A percentile compares a stretch with the other conserved stretches of the same genome.
Conservation (phyloP, 2,888 invertebrate genomes). For the Aproaerema taeniolella region DNA sequence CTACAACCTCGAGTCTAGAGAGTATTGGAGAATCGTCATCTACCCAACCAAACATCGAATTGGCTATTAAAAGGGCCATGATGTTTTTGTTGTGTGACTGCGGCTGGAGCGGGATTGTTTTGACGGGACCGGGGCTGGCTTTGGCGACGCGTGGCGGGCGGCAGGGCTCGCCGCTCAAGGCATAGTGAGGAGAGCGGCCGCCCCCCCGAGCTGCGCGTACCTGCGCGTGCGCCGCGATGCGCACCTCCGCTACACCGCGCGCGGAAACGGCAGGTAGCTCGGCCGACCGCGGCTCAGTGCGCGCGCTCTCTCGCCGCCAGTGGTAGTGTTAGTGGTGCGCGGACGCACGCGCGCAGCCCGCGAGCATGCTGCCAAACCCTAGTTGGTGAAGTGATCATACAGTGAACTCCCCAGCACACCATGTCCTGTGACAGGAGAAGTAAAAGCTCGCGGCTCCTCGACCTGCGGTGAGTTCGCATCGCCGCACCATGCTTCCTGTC, state of each 20-base stretch:
- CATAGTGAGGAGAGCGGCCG: conserved; percentile 35
- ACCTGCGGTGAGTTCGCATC: conserved; percentile 72
- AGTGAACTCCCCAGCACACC: conserved; percentile 52
- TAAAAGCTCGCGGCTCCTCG: conserved; percentile 71
- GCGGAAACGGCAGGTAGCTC: conserved; percentile 67
- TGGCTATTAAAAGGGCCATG: no score
- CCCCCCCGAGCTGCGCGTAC: conserved; percentile 39
- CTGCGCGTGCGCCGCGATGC: conserved; percentile 71
- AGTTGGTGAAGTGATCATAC: conserved; percentile 63
- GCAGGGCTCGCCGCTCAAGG: conserved; percentile 26
- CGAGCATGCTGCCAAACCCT: conserved; percentile 60
- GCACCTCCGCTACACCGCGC: conserved; percentile 67
- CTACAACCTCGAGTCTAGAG: no score
- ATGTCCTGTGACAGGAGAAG: conserved; percentile 76
- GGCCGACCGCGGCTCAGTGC: conserved; percentile 63
- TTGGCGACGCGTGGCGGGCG: conserved; percentile 23
- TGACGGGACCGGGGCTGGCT: conserved; percentile 33
- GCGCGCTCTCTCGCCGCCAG: conserved; percentile 73
- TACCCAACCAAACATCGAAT: no score
- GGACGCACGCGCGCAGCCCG: conserved; percentile 53
- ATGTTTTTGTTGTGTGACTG: no score
- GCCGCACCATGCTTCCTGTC: conserved; percentile 56
- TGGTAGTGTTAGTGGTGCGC: conserved; percentile 71
- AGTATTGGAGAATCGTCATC: no score
- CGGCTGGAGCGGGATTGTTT: conserved; percentile 32